phyloP scores from a whole-genome alignment of 2,888 invertebrate species.

The Caenorhabditis japonica region DNA sequence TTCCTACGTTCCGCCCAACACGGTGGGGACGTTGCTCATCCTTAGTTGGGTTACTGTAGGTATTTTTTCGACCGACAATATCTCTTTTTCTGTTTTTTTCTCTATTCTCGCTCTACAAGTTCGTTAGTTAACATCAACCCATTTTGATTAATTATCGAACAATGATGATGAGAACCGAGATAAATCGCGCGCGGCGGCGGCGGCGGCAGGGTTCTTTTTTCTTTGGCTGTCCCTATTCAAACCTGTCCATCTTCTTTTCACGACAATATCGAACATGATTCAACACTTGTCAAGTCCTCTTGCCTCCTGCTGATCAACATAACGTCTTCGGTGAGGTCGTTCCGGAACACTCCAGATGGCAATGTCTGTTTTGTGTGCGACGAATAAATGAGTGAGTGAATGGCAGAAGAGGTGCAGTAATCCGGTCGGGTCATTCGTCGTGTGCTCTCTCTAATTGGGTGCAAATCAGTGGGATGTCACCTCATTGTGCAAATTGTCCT shows the following conservation, averaged over 20 bases:
- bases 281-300: too few relatives aligned
- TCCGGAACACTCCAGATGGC: constrained; percentile 13
- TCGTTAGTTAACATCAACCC: too few relatives aligned
- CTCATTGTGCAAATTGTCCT: constrained; percentile 5
- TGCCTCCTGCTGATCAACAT: too few relatives aligned
- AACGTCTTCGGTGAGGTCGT: constrained; percentile 4
- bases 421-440: constrained; percentile 2
- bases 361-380: constrained; percentile 5
- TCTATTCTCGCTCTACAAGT: too few relatives aligned
- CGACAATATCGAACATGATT: not conserved
- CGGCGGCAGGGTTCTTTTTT: too few relatives aligned
- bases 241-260: not conserved
- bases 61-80: not conserved
- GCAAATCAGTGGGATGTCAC: constrained; percentile 28
- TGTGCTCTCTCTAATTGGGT: constrained; percentile 30
- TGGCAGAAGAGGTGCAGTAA: constrained; percentile 4
- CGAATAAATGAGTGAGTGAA: constrained; percentile 3
- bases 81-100: too few relatives aligned
- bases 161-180: too few relatives aligned
- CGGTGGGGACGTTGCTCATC: too few relatives aligned
- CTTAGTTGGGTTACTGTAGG: too few relatives aligned
- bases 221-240: too few relatives aligned
- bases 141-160: not conserved
- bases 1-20: too few relatives aligned
- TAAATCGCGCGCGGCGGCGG: too few relatives aligned